Evolutionary conservation across 1,140 invertebrate species (phyloP), one percentile per base, ranked within the genome.

Genomic region (Procambarus virginalis): DNA sequence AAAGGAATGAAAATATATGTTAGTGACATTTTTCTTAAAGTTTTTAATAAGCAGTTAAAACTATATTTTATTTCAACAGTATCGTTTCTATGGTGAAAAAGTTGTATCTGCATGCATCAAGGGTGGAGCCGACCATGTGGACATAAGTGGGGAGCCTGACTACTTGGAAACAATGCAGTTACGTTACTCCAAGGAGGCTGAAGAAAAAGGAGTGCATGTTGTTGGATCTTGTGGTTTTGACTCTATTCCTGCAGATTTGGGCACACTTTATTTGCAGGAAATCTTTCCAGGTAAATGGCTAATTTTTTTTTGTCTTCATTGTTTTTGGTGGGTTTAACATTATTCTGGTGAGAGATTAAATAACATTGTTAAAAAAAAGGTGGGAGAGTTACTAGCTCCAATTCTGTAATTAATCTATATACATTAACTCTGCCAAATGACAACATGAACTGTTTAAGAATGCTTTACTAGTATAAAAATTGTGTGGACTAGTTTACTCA

Each of bases 161-260:
- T 99, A 96, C 93, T 96, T 99, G 93, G 97, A 99, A 94, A 94
- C 92, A 48, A 97, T 98, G 94, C 97, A 98, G 93, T 93, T 98
- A 70, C 94, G 96, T 92, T 98, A 98, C 94, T 95, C 97, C 92
- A 94, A 96, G 83, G 93, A 95, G 81, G 98, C 98, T 0, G 94
- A 96, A 93, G 95, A 97, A 84, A 96, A 96, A 22, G 96, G 95
- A 45, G 94, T 98, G 1, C 98, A 97, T 93, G 94, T 99, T 12
- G 94, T 99, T 17, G 97, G 97, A 92, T 96, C 97, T 14, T 99
- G 98, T 94, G 98, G 98, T 2, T 97, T 98, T 93, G 98, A 98
- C 92, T 92, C 94, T 93, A 96, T 99, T 92, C 98, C 98, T 5
- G 95, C 95, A 75, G 98, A 99, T 93, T 94, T 98, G 93, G 98